Conservation (phyloP, 2,797 vertebrate species). For the Tapirus indicus region DNA sequence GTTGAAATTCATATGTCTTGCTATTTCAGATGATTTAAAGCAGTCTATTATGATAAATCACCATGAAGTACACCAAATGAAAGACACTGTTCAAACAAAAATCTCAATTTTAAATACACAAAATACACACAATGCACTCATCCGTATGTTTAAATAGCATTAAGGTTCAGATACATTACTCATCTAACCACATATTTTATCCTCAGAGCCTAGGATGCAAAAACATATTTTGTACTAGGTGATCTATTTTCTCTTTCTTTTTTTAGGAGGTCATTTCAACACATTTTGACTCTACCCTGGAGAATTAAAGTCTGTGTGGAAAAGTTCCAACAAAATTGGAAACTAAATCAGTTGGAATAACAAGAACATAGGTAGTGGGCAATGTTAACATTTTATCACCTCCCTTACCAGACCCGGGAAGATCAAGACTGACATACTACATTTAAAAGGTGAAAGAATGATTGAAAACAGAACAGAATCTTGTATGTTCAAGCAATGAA, state of each 20-base stretch:
- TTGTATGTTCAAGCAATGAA: neutral
- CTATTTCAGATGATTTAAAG: constrained; percentile 86
- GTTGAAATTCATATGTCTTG: constrained; percentile 84
- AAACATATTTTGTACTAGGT: constrained; percentile 63
- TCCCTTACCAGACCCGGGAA: constrained; percentile 31
- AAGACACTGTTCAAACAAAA: constrained; percentile 81
- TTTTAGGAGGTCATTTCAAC: constrained; percentile 74
- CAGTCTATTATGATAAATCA: constrained; percentile 87
- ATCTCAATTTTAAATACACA: constrained; percentile 84
- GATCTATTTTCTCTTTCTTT: constrained; percentile 65
- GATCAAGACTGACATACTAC: neutral
- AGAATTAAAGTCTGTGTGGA: constrained; percentile 68
- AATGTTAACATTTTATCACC: constrained; percentile 40
- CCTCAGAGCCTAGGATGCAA: constrained; percentile 52
- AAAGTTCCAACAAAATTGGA: constrained; percentile 59
- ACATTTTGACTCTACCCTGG: constrained; percentile 58
- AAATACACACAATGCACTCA: constrained; percentile 79
- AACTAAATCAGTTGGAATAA: constrained; percentile 68
- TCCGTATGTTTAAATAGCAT: constrained; percentile 65
- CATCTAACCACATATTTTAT: constrained; percentile 58
- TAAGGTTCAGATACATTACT: constrained; percentile 69
- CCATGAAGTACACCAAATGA: constrained; percentile 83
- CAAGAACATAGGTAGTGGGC: constrained; percentile 11
- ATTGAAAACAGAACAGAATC: constrained; percentile 32
- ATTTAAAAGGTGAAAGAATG: constrained; percentile 34